Evolutionary conservation across 1,140 invertebrate species (phyloP), one percentile per base, ranked within the genome.

Genomic region (Philotrypesis tridentata): DNA sequence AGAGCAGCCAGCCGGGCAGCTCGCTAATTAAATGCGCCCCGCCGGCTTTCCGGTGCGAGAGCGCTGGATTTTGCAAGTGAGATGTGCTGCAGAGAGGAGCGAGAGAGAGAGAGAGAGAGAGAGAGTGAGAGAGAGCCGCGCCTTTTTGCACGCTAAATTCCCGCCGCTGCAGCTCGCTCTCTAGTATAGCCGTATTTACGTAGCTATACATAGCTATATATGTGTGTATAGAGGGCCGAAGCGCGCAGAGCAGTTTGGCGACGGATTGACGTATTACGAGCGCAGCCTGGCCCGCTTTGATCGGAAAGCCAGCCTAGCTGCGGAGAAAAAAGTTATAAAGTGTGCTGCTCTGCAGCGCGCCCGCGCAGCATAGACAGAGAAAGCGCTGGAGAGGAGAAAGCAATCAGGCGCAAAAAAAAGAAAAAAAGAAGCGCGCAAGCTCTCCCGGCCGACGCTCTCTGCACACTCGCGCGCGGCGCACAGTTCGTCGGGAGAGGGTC

Each of bases 21-120:
- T 81, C 23, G 29, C 79, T 75, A 81, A 81, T 81, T 81, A 81
- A 81, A 75, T 75, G 73, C 80, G 73, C 73, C 73, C 80, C 80
- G 67, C 48, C 48, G 72, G 67, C 79, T 71, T 82, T 82, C 80
- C 80, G 73, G 73, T 77, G 61, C 25, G 60, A 31, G 37, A 48
- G 25, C 27, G 25, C 29, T 72, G 25, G 31, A 80, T 80, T 80
- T 80, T n/a, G 79, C 71, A 60, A 70, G 60, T 29, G 79, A 63
- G 79, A 79, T 72, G 48, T 29, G 40, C 48, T 55, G 48, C 48
- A 55, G 48, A n/a, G 43, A n/a, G n/a, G n/a, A n/a, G n/a, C n/a
- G n/a, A 3, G 2, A 40, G 40, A 9, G 40, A 43, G 40, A 37
- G 33, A 37, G 33, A 37, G 75, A 7, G n/a, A 2, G 61, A 40